Base-by-base conservation (phyloP, 2,797 vertebrate genomes). In the Oreochromis grahami region DNA sequence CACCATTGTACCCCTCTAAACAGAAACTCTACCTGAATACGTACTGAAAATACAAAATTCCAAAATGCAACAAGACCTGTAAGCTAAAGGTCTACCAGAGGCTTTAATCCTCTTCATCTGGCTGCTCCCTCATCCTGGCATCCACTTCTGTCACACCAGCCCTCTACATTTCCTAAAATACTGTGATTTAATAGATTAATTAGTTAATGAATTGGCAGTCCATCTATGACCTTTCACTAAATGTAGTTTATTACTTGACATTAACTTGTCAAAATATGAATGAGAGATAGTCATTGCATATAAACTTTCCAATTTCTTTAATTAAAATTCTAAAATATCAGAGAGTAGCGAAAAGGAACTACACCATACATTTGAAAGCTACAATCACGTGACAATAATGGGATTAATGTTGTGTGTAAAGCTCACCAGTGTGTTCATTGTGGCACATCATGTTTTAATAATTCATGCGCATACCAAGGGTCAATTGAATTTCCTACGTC, bases 401-500 rank as follows among this genome's bases (percentile, higher is more conserved):
- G 13, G 11, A 13, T 68, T 41, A 24, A 13, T 41, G 13, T 41
- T 68, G 63, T 41, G n/a, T 68, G n/a, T 24, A 41, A 41, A 68
- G n/a, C 63, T 41, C n/a, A 24, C 63, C 63, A 68, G n/a, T 15
- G 60, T 41, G 24, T 26, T 41, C 36, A 65, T 41, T 2, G 0
- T 41, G n/a, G 36, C 36, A 24, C 36, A 5, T 21, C 36, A 6
- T 21, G 36, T 68, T 12, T 36, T 9, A 38, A 15, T 38, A 43
- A 43, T 26, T 70, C n/a, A 17, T 70, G 14, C 0, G 0, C 38
- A 26, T 26, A 45, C n/a, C 38, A 26, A 70, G 14, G 21, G 5
- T 26, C 65, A 45, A 6, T 15, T 41, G 12, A 41, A 38, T 24
- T 68, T 41, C n/a, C 36, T 21, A 41, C 0, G 0, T 41, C 34